phyloP scores from a whole-genome alignment of 2,888 invertebrate genomes.

The Pollenia angustigena region DNA sequence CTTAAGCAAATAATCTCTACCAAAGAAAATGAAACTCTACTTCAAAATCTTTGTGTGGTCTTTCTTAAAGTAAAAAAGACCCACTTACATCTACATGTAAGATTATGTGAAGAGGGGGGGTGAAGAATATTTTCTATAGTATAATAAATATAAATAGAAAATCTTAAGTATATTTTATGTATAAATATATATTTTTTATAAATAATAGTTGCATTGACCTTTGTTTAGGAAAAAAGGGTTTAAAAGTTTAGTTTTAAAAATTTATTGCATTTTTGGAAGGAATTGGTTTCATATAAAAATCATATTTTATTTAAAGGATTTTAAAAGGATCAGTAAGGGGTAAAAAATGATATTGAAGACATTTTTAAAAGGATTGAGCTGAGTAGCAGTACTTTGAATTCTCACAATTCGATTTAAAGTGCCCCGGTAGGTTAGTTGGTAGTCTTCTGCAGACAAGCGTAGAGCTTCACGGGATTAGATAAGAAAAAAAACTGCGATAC shows the following conservation, averaged over 20 bases:
- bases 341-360: background rate
- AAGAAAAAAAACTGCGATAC: no score
- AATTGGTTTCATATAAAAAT: background rate
- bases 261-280: background rate
- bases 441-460: no score
- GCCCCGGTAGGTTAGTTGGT: no score
- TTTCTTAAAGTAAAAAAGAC: conserved; percentile 29
- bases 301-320: background rate
- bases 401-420: no score
- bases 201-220: conserved; percentile 70
- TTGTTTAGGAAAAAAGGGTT: conserved; percentile 33
- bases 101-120: background rate
- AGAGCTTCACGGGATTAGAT: no score
- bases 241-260: conserved; percentile 31
- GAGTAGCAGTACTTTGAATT: no score
- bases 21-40: conserved; percentile 32
- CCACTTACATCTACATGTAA: conserved; percentile 1
- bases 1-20: conserved; percentile 62
- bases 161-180: conserved; percentile 48
- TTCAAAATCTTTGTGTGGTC: conserved; percentile 26
- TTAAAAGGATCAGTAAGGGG: background rate
- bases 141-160: conserved; percentile 69
- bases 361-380: background rate
- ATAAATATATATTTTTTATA: conserved; percentile 29
- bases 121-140: conserved; percentile 45